These are phyloP conservation scores for Pomatostomus ruficeps DNA, from an alignment of 2,113 vertebrate genomes.

Conservation along the genomic window DNA sequence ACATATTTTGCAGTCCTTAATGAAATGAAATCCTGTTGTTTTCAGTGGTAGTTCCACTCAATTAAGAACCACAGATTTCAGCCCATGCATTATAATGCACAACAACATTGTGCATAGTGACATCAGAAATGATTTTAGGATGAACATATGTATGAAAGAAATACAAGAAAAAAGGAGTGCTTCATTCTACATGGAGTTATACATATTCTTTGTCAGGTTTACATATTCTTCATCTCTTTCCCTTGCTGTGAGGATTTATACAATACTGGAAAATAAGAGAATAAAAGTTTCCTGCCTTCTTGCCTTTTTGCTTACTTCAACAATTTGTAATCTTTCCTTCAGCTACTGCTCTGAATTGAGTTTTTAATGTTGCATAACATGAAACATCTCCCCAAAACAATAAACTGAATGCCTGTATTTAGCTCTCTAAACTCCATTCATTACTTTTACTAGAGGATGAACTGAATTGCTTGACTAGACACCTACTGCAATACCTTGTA, in stretches of 20 bases:
- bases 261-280: not conserved
- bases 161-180: not conserved
- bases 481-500: not conserved
- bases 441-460: not conserved
- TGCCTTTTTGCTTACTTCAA: not conserved
- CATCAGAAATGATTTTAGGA: not conserved
- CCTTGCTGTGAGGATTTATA: not conserved
- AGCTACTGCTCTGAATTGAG: not conserved
- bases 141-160: not conserved
- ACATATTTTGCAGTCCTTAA: constrained; percentile 7
- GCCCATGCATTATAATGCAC: not conserved
- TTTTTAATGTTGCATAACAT: not conserved
- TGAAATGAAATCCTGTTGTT: constrained; percentile 50
- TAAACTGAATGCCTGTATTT: not conserved
- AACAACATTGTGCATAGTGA: not conserved
- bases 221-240: not conserved
- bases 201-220: not conserved
- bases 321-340: not conserved
- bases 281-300: not conserved
- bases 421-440: not conserved
- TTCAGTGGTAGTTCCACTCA: constrained; percentile 37
- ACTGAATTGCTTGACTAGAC: not conserved
- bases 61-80: not conserved
- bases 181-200: not conserved
- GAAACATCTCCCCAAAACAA: not conserved